Evolutionary conservation across 53 echinoderm and acorn worm species (phyloP), one percentile per base, ranked within the genome.

Genomic region (Antedon mediterranea): DNA sequence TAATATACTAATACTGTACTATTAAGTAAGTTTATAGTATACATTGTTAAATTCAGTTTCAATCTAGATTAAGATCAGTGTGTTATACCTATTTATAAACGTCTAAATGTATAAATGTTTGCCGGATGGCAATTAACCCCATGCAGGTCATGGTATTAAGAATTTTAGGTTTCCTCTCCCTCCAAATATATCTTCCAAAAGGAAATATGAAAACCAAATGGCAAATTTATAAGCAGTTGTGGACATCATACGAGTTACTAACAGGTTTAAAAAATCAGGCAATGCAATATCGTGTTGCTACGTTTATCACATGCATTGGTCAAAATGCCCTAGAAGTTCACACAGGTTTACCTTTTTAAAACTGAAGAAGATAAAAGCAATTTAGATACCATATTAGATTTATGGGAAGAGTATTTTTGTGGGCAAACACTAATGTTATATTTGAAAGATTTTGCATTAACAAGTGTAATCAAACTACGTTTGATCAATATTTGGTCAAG

Each of bases 391-490:
- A 80, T 88, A 28, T 74, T 88, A 18, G 7, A 81, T 4, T 75
- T 80, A 29, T 84, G 84, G 87, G 79, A 86, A 27, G 73, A 78
- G 27, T 78, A 82, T 32, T 85, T 85, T 81, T 31, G 33, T 31
- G 78, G 82, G 13, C 29, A 78, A 33, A 82, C n/a, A n/a, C 82
- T 27, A 84, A 84, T 80, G 84, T 88, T 0, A 84, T 71, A 9
- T 88, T 88, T 84, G 84, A 88, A 32, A 33, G 84, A n/a, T 84
- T 71, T 43, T 72, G n/a, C 13, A 88, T 88, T n/a, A 88, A 88
- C 31, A 37, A 43, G 23, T 88, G 84, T 81, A 30, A 71, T 23
- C 84, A 88, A 43, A 43, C 14, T 73, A 57, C 26, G 3, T 57
- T 57, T 18, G 84, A 88, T 43, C 79, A 81, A 43, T 88, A 29